Base-by-base conservation (phyloP, 2,113 vertebrate genomes). In the Cricetomys ansorgei region DNA sequence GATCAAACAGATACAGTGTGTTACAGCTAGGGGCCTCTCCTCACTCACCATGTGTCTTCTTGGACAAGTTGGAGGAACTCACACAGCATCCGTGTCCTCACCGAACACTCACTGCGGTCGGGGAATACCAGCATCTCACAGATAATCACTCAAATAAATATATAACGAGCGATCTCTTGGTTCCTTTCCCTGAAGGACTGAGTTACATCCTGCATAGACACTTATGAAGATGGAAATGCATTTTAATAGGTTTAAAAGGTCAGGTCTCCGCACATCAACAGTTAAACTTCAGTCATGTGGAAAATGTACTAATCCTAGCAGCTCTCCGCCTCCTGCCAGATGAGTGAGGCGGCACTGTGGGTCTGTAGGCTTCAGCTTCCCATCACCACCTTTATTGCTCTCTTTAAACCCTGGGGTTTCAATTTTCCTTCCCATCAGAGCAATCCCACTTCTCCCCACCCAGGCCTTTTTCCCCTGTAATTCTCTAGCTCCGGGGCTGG, bases 371-470 rank as follows among this genome's bases (percentile, higher is more conserved):
- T 84, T 70, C 91, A 13, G 3, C 84, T 93, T 94, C 94, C 88
- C 87, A 89, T 91, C 85, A 93, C 79, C 97, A 92, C 91, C 93
- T 95, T 97, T 94, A 96, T 94, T 91, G 94, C 90, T 88, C 96
- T 96, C 96, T 94, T 97, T 79, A 95, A 96, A 95, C 95, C 95
- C 97, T 70, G 81, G 95, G 90, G 94, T 97, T 97, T 97, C 94
- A 94, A 97, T 97, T 97, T 97, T 94, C 86, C 81, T 96, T 97
- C 86, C 87, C 92, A 95, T 77, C 92, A 76, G 93, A 93, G 81
- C 67, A 85, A 43, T 43, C 88, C 94, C 77, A 72, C 86, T 96
- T 91, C 67, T 94, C 87, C 80, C 88, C 86, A 64, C 23, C 73
- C 67, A 34, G 48, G 70, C 81, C 64, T 76, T 37, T 81, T 84